A percentile compares a stretch with the other conserved stretches of the same genome.
Conservation (phyloP, 2,113 vertebrate genomes). For the Forbesichthys agassizii region DNA sequence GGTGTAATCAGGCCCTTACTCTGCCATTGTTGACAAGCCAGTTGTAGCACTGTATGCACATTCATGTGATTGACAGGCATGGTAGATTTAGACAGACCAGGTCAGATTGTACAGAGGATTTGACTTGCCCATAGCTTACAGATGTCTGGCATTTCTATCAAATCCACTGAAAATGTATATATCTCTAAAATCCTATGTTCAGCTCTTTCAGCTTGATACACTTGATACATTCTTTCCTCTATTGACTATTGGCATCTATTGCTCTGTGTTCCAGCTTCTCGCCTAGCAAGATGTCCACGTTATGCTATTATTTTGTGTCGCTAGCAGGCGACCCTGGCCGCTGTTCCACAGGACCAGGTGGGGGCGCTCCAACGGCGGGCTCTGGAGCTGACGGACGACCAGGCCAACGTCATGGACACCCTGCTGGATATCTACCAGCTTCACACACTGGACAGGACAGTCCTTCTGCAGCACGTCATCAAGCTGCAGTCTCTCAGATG, state of each 20-base stretch:
- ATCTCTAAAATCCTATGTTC: no score
- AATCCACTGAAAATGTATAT: no score
- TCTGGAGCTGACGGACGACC: slow-evolving; percentile 54
- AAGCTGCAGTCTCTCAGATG: slow-evolving; percentile 49
- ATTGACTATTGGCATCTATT: neutral
- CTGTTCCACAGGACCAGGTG: slow-evolving; percentile 41
- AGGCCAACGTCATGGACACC: slow-evolving; percentile 53
- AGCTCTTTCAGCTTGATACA: neutral
- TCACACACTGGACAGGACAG: slow-evolving; percentile 50
- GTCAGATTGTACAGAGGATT: no score
- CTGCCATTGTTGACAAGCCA: no score
- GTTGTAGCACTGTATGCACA: no score
- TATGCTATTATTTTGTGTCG: neutral
- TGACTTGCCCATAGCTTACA: no score
- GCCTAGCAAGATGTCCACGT: neutral
- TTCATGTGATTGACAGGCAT: no score
- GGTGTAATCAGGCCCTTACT: no score
- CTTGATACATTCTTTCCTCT: neutral
- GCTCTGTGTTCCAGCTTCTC: neutral
- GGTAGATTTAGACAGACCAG: no score
- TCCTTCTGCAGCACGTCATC: slow-evolving; percentile 51
- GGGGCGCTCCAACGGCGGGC: slow-evolving; percentile 60
- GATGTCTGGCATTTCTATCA: no score
- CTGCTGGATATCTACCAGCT: slow-evolving; percentile 72
- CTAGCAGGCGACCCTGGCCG: slow-evolving; percentile 53